A percentile compares a stretch with the other conserved stretches of the same genome.
phyloP scores from a whole-genome alignment of 2,888 invertebrate species.

The Tenthredo livida region DNA sequence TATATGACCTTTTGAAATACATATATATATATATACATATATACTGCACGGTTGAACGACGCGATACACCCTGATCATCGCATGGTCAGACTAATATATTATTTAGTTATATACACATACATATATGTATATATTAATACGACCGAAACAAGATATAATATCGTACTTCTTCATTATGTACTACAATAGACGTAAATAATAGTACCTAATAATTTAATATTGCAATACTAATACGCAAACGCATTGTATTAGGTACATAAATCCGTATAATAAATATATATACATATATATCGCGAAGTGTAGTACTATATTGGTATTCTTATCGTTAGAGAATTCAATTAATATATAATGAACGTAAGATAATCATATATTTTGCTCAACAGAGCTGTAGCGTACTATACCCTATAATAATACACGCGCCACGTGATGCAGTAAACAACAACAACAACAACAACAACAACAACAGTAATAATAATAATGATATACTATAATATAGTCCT shows the following conservation, averaged over 20 bases:
- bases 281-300: not conserved
- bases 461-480: not conserved
- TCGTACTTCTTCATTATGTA: too few relatives aligned
- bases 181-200: too few relatives aligned
- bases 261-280: constrained; percentile 3
- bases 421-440: not conserved
- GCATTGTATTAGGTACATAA: too few relatives aligned
- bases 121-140: not conserved
- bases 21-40: not conserved
- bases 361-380: not conserved
- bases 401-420: not conserved
- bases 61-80: constrained; percentile 3
- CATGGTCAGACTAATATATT: not conserved
- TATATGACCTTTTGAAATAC: not conserved
- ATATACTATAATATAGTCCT: not conserved
- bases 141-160: not conserved
- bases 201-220: too few relatives aligned
- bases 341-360: constrained; percentile 28
- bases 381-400: not conserved
- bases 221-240: not conserved
- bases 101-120: too few relatives aligned
- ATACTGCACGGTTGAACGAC: not conserved
- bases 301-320: not conserved
- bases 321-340: constrained; percentile 47
- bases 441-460: not conserved